Evolutionary conservation across 2,888 invertebrate species (phyloP), one percentile per base, ranked within the genome.

Genomic region (Andricus quercusramuli): DNA sequence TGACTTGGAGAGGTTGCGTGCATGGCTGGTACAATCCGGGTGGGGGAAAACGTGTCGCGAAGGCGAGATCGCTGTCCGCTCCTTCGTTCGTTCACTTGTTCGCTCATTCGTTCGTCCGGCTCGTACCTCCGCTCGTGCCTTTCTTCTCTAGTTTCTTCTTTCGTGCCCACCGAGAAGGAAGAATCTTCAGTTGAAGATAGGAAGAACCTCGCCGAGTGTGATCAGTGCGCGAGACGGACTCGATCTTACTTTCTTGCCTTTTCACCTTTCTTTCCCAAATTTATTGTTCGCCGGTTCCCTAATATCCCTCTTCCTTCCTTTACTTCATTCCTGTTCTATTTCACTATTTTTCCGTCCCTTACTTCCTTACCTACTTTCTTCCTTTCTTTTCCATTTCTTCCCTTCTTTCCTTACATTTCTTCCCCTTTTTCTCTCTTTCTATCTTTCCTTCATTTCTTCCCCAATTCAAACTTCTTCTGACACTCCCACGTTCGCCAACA

Each of bases 21-120:
- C 70, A 70, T 70, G 70, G 51, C 47, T 74, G 29, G 74, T 32
- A 51, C 44, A 70, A 74, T 74, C 56, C 51, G 47, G 80, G 84
- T 82, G 83, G 83, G 83, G 84, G 79, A 78, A 81, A 83, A 83
- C 80, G 84, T 84, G 84, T 84, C 83, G 84, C 83, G 82, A 82
- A 83, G 83, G 83, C 84, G 83, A 82, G 84, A 83, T 84, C 83
- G 81, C 82, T 82, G 80, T 80, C 84, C 83, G 83, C 83, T 84
- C 84, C 82, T 82, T 51, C 78, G 84, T 77, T 82, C 83, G 82
- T 83, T 80, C 80, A 83, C 82, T 84, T 84, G 83, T 84, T 83
- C 81, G 83, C 83, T 85, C 82, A 82, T 83, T 83, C 74, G 74
- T 74, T 74, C 74, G 74, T 74, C 74, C 74, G 74, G 74, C 74